Percentiles rank a stretch among this genome's conserved stretches.
phyloP scores from a whole-genome alignment of 2,888 invertebrate species.

The Ormyrus rosae region DNA sequence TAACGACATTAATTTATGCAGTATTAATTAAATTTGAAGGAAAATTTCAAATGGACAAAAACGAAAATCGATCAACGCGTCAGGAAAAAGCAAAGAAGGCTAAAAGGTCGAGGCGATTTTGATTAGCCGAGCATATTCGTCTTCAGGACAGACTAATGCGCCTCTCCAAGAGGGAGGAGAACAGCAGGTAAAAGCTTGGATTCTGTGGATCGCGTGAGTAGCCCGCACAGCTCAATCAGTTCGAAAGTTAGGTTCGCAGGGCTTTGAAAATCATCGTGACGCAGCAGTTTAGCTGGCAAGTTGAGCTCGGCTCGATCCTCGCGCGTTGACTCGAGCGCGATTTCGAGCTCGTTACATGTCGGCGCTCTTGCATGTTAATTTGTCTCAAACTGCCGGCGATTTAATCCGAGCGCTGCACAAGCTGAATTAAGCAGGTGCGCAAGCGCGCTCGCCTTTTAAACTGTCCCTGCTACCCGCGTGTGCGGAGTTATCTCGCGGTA shows the following conservation, averaged over 20 bases:
- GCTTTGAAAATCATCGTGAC: slow-evolving; percentile 20
- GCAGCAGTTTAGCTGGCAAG: slow-evolving; percentile 18
- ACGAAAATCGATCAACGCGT: too few relatives aligned
- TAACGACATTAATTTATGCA: too few relatives aligned
- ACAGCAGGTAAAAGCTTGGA: too few relatives aligned
- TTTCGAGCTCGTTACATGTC: neutral
- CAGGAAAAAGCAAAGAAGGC: too few relatives aligned
- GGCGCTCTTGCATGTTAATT: slow-evolving; percentile 40
- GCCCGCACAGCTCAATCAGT: neutral
- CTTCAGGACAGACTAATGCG: too few relatives aligned
- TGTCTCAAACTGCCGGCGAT: neutral
- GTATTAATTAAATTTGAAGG: too few relatives aligned
- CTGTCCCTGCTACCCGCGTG: neutral
- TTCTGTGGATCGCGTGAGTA: too few relatives aligned
- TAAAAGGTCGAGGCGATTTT: too few relatives aligned
- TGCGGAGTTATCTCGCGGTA: too few relatives aligned
- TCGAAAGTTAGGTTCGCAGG: neutral
- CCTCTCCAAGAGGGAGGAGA: too few relatives aligned
- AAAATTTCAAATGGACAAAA: too few relatives aligned
- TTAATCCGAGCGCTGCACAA: slow-evolving; percentile 12
- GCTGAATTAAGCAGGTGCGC: slow-evolving; percentile 26
- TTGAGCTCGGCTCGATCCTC: neutral
- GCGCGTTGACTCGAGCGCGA: slow-evolving; percentile 23
- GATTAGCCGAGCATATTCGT: too few relatives aligned
- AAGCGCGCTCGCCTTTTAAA: slow-evolving; percentile 1